Conservation (phyloP, 2,113 vertebrate genomes). For the Hydrolagus affinis region DNA sequence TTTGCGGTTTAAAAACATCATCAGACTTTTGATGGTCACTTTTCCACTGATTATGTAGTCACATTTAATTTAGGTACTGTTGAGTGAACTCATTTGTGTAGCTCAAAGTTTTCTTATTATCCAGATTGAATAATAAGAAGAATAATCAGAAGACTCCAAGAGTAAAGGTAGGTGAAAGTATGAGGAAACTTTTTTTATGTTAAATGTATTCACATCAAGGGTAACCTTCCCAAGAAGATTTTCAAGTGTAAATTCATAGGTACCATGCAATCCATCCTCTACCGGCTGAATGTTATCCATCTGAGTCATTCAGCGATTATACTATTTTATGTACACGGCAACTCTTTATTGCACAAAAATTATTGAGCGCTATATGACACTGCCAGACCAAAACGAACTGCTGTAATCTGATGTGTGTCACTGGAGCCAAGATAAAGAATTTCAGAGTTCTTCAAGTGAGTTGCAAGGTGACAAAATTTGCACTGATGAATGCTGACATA, state of each 20-base stretch:
- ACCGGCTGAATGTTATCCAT: too few species aligned
- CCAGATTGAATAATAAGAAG: too few species aligned
- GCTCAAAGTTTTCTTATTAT: too few species aligned
- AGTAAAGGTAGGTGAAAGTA: too few species aligned
- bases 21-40: background rate
- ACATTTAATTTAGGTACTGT: too few species aligned
- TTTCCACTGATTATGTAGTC: background rate
- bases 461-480: constrained; percentile 59
- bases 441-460: constrained; percentile 52
- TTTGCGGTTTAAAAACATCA: background rate
- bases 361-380: constrained; percentile 61
- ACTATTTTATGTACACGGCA: constrained; percentile 40
- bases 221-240: too few species aligned
- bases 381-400: constrained; percentile 44
- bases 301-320: background rate
- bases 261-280: background rate
- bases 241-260: too few species aligned
- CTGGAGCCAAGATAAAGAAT: constrained; percentile 53
- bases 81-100: background rate
- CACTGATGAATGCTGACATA: constrained; percentile 68
- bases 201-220: too few species aligned
- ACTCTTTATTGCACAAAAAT: constrained; percentile 33
- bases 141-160: too few species aligned
- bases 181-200: too few species aligned
- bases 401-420: constrained; percentile 53